phyloP scores from a whole-genome alignment of 2,113 vertebrate species.

The Cryptoleucopteryx plumbea region DNA sequence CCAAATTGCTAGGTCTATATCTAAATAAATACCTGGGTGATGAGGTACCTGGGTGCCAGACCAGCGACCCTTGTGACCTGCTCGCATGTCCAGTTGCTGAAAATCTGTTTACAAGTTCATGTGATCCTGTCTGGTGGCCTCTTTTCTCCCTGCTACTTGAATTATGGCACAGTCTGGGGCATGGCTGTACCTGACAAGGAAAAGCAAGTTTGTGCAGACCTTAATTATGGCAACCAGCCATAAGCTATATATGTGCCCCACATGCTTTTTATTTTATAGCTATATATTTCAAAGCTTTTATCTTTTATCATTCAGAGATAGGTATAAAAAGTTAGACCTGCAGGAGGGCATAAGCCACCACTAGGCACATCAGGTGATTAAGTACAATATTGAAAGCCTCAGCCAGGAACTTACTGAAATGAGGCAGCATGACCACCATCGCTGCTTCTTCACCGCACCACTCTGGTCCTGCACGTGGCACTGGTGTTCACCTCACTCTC shows the following conservation, averaged over 20 bases:
- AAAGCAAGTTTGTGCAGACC: not conserved
- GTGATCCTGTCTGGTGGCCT: not conserved
- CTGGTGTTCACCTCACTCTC: not conserved
- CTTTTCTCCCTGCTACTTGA: not conserved
- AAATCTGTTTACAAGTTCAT: not conserved
- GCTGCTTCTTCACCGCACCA: not conserved
- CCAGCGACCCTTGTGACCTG: not conserved
- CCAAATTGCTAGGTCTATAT: not conserved
- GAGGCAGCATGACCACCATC: not conserved
- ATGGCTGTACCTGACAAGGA: not conserved
- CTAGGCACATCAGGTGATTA: not conserved
- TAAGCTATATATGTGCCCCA: not conserved
- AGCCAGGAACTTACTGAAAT: not conserved
- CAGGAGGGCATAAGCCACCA: not conserved
- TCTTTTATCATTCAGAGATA: not conserved
- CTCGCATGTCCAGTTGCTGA: not conserved
- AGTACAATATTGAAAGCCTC: not conserved
- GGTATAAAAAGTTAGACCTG: not conserved
- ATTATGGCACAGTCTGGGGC: not conserved
- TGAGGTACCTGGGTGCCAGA: not conserved
- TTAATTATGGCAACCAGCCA: not conserved
- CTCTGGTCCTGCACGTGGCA: not conserved
- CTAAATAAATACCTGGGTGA: not conserved
- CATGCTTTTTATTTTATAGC: not conserved
- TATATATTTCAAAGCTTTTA: not conserved